Conservation (phyloP, 2,797 vertebrate species). For the Mormyrus proboscirostris region DNA sequence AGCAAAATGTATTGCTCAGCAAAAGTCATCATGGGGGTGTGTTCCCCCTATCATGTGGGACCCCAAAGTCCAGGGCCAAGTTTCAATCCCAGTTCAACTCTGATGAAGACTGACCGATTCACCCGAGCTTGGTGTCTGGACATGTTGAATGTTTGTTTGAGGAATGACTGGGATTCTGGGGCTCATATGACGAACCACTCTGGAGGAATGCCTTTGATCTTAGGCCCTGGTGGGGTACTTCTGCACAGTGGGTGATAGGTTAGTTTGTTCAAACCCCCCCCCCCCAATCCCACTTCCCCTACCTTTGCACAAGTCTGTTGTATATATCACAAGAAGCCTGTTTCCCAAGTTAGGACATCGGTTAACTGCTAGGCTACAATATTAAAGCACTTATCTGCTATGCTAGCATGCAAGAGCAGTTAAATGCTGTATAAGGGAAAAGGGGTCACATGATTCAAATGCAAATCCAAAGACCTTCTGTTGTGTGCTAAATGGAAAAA, state of each 20-base stretch:
- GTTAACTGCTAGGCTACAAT: neutral
- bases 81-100: neutral
- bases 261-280: neutral
- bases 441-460: neutral
- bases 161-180: neutral
- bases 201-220: neutral
- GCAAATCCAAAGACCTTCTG: neutral
- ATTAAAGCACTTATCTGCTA: neutral
- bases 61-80: neutral
- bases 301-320: neutral
- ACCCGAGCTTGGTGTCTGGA: neutral
- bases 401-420: neutral
- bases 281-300: neutral
- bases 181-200: neutral
- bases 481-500: neutral
- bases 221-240: neutral
- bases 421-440: neutral
- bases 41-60: neutral
- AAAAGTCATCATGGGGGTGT: neutral
- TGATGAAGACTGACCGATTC: neutral
- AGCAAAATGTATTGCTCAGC: neutral
- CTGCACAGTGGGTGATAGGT: neutral
- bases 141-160: constrained; percentile 6
- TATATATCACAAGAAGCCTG: neutral
- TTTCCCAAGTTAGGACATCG: neutral